phyloP scores from a whole-genome alignment of 2,797 vertebrate species.

The Thalassophryne amazonica region DNA sequence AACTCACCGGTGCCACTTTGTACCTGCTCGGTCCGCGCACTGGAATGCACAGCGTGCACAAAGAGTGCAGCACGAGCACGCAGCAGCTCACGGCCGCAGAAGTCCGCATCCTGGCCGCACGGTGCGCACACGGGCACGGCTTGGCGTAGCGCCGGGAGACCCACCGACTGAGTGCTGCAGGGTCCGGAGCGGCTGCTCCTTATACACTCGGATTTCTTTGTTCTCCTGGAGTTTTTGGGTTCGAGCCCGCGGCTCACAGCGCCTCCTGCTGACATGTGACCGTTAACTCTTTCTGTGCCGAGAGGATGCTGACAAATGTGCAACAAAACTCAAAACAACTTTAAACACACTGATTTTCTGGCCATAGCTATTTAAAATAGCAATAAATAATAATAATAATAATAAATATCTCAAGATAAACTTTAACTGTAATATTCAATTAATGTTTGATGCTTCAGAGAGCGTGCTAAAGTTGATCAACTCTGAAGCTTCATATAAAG shows the following conservation, averaged over 20 bases:
- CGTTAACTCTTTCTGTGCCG: conserved; percentile 65
- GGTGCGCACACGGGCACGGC: conserved; percentile 17
- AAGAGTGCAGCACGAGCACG: conserved; percentile 53
- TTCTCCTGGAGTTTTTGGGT: conserved; percentile 49
- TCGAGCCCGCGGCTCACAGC: conserved; percentile 61
- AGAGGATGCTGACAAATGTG: too few species aligned
- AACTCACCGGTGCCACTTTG: conserved; percentile 68
- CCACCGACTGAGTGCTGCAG: conserved; percentile 30
- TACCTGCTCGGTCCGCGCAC: conserved; percentile 48
- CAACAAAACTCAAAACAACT: conserved; percentile 17
- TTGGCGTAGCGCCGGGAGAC: conserved; percentile 25
- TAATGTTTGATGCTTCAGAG: too few species aligned
- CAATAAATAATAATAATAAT: too few species aligned
- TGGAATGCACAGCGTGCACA: conserved; percentile 49
- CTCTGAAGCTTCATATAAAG: too few species aligned
- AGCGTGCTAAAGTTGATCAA: too few species aligned
- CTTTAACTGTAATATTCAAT: too few species aligned
- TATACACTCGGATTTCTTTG: conserved; percentile 73
- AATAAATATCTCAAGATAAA: too few species aligned
- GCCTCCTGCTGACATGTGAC: conserved; percentile 66
- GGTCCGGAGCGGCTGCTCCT: conserved; percentile 34
- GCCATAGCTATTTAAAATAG: too few species aligned
- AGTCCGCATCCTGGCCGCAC: conserved; percentile 59
- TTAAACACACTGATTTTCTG: too few species aligned
- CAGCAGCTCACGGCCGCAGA: conserved; percentile 56